These are phyloP conservation scores for Glaucidium brasilianum DNA, from an alignment of 2,113 vertebrate genomes.

Conservation along the genomic window DNA sequence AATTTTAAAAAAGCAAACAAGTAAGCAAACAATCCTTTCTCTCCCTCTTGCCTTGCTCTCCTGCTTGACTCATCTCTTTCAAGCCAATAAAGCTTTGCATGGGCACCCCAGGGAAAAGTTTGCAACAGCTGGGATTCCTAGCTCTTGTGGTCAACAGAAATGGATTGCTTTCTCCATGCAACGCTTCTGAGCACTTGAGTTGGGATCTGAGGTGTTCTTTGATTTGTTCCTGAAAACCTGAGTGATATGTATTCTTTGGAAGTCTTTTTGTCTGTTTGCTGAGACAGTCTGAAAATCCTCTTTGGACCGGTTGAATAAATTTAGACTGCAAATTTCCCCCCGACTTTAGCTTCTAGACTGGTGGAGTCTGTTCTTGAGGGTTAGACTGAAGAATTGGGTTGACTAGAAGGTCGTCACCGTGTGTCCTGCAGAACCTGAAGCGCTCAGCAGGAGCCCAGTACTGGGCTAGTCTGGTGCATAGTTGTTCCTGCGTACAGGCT, in stretches of 20 bases:
- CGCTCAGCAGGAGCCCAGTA: neutral
- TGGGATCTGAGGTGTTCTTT: neutral
- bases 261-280: neutral
- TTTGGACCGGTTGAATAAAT: neutral
- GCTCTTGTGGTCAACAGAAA: neutral
- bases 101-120: neutral
- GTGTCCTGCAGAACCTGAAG: neutral
- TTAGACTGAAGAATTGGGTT: neutral
- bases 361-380: neutral
- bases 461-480: neutral
- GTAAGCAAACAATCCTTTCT: neutral
- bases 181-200: neutral
- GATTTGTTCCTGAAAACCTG: neutral
- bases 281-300: neutral
- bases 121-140: neutral
- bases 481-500: neutral
- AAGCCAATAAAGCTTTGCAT: neutral
- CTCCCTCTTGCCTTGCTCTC: constrained; percentile 40
- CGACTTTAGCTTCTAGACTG: neutral
- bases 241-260: neutral
- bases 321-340: neutral
- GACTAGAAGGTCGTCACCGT: neutral
- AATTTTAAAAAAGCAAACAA: neutral
- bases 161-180: neutral
- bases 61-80: constrained; percentile 15